Base-by-base conservation (phyloP, 2,113 vertebrate species). In the Cromileptes altivelis region DNA sequence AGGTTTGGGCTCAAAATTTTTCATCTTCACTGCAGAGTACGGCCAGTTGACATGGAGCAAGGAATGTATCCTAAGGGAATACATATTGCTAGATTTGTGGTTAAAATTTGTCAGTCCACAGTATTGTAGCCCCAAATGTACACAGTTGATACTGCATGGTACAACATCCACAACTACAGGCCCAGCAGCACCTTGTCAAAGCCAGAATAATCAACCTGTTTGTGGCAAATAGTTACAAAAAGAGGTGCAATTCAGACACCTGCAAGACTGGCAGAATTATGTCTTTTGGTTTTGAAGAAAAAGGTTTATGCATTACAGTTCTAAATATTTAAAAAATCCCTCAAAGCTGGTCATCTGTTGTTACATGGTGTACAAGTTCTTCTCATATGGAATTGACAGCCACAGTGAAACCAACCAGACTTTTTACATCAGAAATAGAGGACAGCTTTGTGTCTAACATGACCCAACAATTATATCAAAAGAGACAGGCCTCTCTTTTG, bases 361-460 rank as follows among this genome's bases (percentile, higher is more conserved):
- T 60, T 6, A 25, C 3, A 2, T 42, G 60, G 33, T 62, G 63
- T 33, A 30, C 57, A 50, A 70, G 63, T 71, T 70, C 79, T 86
- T 68, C 77, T 84, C 78, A 50, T 40, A 37, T 52, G 37, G 63
- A 55, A n/a, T 57, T 33, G 81, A 74, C 57, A 67, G 63, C 80
- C 82, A 76, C 50, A 72, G 60, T 42, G 70, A 73, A 81, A 82
- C 85, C 78, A 90, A 85, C 84, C 92, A 90, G 80, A 87, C 61
- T 33, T 75, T 81, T 71, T 90, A 91, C 92, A 94, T 94, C 94
- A 95, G 93, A 95, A 94, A 81, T 92, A 94, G 93, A 94, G 85
- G 77, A 90, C 70, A 76, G 79, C 88, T 77, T 76, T 73, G 55
- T 55, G 61, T 70, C 74, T 4, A 64, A 56, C 69, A 23, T 74